Evolutionary conservation across 2,888 invertebrate species (phyloP), one percentile per base, ranked within the genome.

Genomic region (Leucania comma): DNA sequence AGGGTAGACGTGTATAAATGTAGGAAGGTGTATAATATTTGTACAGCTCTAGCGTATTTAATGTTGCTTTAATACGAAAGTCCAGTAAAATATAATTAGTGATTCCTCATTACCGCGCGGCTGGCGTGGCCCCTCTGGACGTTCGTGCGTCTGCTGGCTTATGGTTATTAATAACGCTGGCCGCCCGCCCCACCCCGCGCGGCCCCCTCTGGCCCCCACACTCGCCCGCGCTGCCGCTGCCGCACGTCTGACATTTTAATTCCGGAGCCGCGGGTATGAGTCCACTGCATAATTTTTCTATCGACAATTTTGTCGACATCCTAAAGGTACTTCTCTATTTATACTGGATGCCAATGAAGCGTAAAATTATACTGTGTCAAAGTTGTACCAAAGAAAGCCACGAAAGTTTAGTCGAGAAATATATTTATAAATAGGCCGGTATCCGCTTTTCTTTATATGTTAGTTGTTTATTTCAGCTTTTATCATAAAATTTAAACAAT

Each of bases 241-340:
- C 93, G 94, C 95, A 92, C 95, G 95, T 94, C 95, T 96, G 95
- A 95, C 95, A 95, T 95, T 96, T 96, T 95, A 95, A 95, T 95
- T 95, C 96, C 95, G 90, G 90, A 92, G 92, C 92, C 90, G 93
- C 90, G 91, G 88, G 90, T 92, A 90, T 90, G 91, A 91, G 89
- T 92, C 88, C 90, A 90, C 90, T 90, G 89, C 90, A 90, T 90
- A 87, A 87, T 85, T 86, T 87, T 86, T 84, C 82, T 93, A 94
- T 95, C 95, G 95, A 95, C 89, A 91, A 87, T 83, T 87, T 90
- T 91, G 93, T 95, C 95, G 95, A 94, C 89, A 90, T 84, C 56
- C 81, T 79, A 86, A 81, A 82, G 66, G 80, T 72, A 89, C 93
- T 90, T 89, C 92, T 90, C 92, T 93, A 93, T 83, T 84, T 78